phyloP scores from a whole-genome alignment of 2,888 invertebrate species.

The Esperia sulphurella region DNA sequence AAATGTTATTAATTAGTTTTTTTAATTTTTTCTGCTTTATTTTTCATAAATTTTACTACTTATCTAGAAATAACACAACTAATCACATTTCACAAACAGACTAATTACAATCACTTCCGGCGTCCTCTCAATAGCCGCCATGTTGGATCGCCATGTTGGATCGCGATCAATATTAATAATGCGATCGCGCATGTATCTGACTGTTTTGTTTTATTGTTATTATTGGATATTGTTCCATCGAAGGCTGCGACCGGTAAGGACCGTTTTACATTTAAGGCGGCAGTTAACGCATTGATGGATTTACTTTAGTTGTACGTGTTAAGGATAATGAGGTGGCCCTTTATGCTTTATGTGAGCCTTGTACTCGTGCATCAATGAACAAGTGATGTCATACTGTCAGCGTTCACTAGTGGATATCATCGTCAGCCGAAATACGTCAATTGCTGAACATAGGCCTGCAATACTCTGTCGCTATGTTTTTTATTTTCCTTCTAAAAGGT shows the following conservation, averaged over 20 bases:
- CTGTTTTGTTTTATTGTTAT: slow-evolving; percentile 45
- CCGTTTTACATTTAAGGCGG: slow-evolving; percentile 36
- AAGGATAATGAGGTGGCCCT: slow-evolving; percentile 22
- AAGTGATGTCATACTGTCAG: too few species aligned
- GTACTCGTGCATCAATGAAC: background rate
- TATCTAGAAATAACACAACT: too few species aligned
- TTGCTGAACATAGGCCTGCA: too few species aligned
- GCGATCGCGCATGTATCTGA: slow-evolving; percentile 40
- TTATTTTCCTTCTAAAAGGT: too few species aligned
- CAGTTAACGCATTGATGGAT: slow-evolving; percentile 26
- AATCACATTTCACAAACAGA: background rate
- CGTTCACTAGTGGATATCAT: too few species aligned
- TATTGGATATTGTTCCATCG: slow-evolving; percentile 72
- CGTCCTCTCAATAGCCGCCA: slow-evolving; percentile 25
- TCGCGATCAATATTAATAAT: slow-evolving; percentile 40
- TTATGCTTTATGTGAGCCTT: slow-evolving; percentile 1
- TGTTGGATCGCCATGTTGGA: slow-evolving; percentile 30
- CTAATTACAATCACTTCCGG: slow-evolving; percentile 23
- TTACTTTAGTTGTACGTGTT: slow-evolving; percentile 27
- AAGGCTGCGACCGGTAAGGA: slow-evolving; percentile 63
- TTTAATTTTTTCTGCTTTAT: too few species aligned
- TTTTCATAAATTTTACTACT: too few species aligned
- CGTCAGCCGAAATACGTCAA: too few species aligned
- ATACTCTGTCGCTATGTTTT: too few species aligned
- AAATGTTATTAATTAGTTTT: too few species aligned